phyloP scores from a whole-genome alignment of 1,140 invertebrate genomes.

The Plectus sambesii region DNA sequence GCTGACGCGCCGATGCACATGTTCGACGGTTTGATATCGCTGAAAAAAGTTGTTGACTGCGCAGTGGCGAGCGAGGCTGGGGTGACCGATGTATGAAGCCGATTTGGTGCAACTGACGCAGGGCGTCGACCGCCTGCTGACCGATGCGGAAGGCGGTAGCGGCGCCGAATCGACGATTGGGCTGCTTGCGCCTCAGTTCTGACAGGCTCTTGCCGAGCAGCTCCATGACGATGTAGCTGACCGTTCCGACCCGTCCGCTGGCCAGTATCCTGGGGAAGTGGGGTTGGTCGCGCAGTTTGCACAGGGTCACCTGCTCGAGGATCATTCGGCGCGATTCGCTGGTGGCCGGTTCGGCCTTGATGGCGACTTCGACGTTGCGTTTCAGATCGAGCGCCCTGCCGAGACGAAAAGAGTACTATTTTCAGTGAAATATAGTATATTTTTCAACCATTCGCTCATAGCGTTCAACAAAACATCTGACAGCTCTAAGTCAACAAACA shows the following conservation, averaged over 20 bases:
- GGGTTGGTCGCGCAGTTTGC: slow-evolving; percentile 5
- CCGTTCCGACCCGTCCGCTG: slow-evolving; percentile 16
- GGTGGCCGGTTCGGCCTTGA: slow-evolving; percentile 24
- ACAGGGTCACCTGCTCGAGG: slow-evolving; percentile 20
- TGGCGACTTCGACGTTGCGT: slow-evolving; percentile 12
- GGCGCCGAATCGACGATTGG: slow-evolving; percentile 25
- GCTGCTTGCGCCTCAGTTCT: slow-evolving; percentile 28
- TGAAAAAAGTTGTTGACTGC: slow-evolving; percentile 7
- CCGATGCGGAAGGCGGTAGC: slow-evolving; percentile 24
- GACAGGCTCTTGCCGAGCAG: slow-evolving; percentile 32
- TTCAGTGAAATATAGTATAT: too few species aligned
- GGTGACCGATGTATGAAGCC: slow-evolving; percentile 33
- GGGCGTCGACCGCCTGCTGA: slow-evolving; percentile 24
- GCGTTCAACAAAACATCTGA: too few species aligned
- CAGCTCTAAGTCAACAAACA: too few species aligned
- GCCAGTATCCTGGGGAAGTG: slow-evolving; percentile 16
- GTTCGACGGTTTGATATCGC: slow-evolving; percentile 39
- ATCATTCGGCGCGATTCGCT: slow-evolving; percentile 20
- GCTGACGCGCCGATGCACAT: slow-evolving; percentile 25
- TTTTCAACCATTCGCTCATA: too few species aligned
- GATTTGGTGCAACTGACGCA: slow-evolving; percentile 22
- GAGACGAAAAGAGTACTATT: too few species aligned
- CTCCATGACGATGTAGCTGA: slow-evolving; percentile 31
- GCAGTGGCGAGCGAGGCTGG: not conserved
- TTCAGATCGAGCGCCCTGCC: too few species aligned